These are phyloP conservation scores for Callimico goeldii DNA, from an alignment of 2,797 vertebrate species.

Conservation along the genomic window DNA sequence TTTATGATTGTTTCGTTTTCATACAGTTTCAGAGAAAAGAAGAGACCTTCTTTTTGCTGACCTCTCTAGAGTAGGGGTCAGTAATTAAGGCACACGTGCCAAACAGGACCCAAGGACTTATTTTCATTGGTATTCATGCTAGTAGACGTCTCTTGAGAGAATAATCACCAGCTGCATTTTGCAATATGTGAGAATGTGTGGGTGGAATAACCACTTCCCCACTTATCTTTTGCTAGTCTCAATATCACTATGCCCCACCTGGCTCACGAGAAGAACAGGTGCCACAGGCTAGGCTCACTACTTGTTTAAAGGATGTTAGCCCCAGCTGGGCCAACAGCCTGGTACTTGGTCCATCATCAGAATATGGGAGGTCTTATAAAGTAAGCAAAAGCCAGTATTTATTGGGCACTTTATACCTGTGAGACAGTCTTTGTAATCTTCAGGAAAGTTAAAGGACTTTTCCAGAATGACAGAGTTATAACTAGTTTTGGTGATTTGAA, in stretches of 20 bases:
- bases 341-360: neutral
- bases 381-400: neutral
- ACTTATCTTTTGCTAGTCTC: conserved; percentile 65
- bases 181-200: conserved; percentile 74
- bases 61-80: neutral
- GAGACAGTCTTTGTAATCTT: neutral
- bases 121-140: conserved; percentile 49
- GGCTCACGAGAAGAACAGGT: conserved; percentile 65
- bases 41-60: conserved; percentile 10
- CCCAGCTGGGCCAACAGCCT: neutral
- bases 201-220: conserved; percentile 76
- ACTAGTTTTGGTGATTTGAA: neutral
- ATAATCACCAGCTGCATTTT: conserved; percentile 70
- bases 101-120: neutral
- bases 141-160: conserved; percentile 48
- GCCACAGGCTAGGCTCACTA: neutral
- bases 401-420: neutral
- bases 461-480: neutral
- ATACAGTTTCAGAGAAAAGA: conserved; percentile 29
- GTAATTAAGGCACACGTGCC: conserved; percentile 40
- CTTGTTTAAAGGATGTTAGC: neutral
- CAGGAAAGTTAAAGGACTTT: neutral
- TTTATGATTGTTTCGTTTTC: neutral
- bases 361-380: neutral
- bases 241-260: conserved; percentile 65